These are phyloP conservation scores for Clarias magur DNA, from an alignment of 2,113 vertebrate genomes.

Conservation along the genomic window DNA sequence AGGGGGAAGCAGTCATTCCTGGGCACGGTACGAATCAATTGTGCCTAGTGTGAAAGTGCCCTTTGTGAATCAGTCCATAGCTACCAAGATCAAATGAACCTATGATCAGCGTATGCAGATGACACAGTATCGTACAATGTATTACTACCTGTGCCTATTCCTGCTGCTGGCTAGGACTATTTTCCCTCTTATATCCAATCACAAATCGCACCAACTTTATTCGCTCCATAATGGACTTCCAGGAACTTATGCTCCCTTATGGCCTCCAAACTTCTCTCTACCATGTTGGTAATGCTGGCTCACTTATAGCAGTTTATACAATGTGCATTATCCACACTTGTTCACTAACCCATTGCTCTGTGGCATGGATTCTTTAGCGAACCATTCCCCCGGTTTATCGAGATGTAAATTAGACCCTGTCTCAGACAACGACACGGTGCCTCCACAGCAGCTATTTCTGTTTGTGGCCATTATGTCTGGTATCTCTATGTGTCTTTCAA, in stretches of 20 bases:
- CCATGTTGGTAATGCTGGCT: background rate
- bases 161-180: background rate
- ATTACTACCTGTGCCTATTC: background rate
- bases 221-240: background rate
- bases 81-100: background rate
- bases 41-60: background rate
- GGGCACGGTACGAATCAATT: no score
- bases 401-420: background rate
- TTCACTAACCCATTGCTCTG: background rate
- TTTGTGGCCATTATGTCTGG: constrained; percentile 63
- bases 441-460: constrained; percentile 53
- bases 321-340: background rate
- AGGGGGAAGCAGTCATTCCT: no score
- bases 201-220: background rate
- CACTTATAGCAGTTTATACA: background rate
- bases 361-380: background rate
- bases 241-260: background rate
- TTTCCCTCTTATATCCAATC: background rate
- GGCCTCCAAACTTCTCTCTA: background rate
- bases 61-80: background rate
- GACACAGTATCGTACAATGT: background rate
- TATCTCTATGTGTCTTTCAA: constrained; percentile 52
- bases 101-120: background rate
- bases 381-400: background rate
- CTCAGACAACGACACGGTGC: constrained; percentile 58